Base-by-base conservation (phyloP, 2,888 invertebrate genomes). In the Plusia festucae region DNA sequence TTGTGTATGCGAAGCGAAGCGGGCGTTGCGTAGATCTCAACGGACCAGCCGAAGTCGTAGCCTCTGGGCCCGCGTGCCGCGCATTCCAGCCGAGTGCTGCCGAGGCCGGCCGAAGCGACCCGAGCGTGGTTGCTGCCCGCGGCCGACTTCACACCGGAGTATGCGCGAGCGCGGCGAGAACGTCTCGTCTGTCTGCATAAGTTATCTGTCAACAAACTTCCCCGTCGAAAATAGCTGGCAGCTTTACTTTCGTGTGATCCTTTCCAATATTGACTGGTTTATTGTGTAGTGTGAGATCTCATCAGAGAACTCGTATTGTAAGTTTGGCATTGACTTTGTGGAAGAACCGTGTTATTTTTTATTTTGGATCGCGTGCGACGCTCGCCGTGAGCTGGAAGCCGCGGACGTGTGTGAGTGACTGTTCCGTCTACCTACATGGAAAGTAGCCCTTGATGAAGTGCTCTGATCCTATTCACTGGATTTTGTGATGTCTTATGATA, bases 151-250 rank as follows among this genome's bases (percentile, higher is more conserved):
- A 95, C 94, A 94, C 91, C 88, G 91, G 86, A 91, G 89, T 86
- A 89, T 94, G 94, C 94, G 95, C 95, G 94, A 92, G 95, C 94
- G 95, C 93, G 90, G 91, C 89, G 91, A 88, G 90, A 91, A 95
- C 95, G 93, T 94, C 91, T 93, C 88, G 93, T 88, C 87, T 86
- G 88, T 88, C 88, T 85, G 88, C 87, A 85, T 86, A 86, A 85
- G 88, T 84, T 89, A 90, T 90, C 93, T 95, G 94, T 95, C 94
- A 95, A 95, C 95, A 94, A 94, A 93, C 90, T 91, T 90, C 88
- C 91, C 79, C 89, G 88, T 91, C 90, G 86, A 90, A 92, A 90
- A 90, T 92, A 90, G 86, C 87, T 85, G 85, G 85, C 88, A 83
- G 85, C 82, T 83, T 75, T 84, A 85, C 86, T 90, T 89, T 88